A percentile compares a stretch with the other conserved stretches of the same genome.
Conservation (phyloP, 2,113 vertebrate genomes). For the Notothenia rossii region DNA sequence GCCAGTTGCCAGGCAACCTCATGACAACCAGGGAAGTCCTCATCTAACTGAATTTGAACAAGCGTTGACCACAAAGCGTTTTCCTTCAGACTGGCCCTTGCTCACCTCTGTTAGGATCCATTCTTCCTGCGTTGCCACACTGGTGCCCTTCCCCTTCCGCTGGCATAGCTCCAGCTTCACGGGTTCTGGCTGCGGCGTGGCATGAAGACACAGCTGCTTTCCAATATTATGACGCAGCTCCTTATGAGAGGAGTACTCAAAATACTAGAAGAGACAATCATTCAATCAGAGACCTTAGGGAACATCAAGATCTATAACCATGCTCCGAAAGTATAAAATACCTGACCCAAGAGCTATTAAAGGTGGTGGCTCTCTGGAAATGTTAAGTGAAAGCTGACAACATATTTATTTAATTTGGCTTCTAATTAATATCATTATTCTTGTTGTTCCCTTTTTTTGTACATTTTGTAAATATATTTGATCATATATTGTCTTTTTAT, state of each 20-base stretch:
- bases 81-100: not conserved
- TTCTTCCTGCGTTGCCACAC: conserved; percentile 85
- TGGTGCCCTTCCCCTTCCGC: conserved; percentile 85
- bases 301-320: not conserved
- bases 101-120: conserved; percentile 92
- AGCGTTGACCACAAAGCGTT: not conserved
- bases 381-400: no score
- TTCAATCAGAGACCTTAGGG: conserved; percentile 4
- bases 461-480: no score
- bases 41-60: not conserved
- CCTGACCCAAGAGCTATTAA: no score
- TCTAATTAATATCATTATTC: no score
- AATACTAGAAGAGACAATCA: conserved; percentile 86
- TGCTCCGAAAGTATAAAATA: no score
- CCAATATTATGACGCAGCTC: conserved; percentile 96
- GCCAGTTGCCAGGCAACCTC: not conserved
- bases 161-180: conserved; percentile 87
- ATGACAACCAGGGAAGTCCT: not conserved
- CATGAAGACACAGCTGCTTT: conserved; percentile 92
- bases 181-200: not conserved
- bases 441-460: no score
- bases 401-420: no score
- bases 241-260: conserved; percentile 90
- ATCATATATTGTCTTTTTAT: no score
- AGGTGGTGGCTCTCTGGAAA: no score